A percentile compares a stretch with the other conserved stretches of the same genome.
These are phyloP conservation scores for Alligator mississippiensis DNA, from an alignment of 2,113 vertebrate species.

Conservation along the genomic window DNA sequence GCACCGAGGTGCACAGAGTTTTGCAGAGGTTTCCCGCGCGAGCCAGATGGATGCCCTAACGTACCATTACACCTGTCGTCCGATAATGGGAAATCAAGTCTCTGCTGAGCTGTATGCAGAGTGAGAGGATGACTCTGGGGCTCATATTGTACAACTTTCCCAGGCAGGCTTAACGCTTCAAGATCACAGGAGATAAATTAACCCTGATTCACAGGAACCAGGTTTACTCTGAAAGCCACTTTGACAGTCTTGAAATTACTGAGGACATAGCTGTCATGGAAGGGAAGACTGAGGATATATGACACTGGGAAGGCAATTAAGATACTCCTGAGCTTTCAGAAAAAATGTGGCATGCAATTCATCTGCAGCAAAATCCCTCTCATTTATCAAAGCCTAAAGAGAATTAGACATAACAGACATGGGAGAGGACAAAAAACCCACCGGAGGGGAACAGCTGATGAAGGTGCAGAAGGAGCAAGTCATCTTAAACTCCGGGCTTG, in stretches of 20 bases:
- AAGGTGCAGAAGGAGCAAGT: neutral
- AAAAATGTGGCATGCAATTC: neutral
- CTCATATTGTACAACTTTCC: accelerated
- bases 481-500: neutral
- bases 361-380: neutral
- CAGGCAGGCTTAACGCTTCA: neutral
- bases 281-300: neutral
- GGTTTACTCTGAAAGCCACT: accelerated
- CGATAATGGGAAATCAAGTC: accelerated
- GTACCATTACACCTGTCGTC: neutral
- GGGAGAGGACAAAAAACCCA: neutral
- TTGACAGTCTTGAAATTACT: neutral
- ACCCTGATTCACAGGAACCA: neutral
- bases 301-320: neutral
- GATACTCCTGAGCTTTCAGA: neutral
- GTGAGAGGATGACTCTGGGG: neutral
- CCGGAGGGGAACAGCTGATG: neutral
- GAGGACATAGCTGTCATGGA: neutral
- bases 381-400: slow-evolving; percentile 36
- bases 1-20: neutral
- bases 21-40: neutral
- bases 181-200: neutral
- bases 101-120: neutral
- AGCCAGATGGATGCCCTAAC: neutral
- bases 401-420: neutral